phyloP scores from a whole-genome alignment of 92 coral and sea anemone species.

The Chrysogorgia sp. region DNA sequence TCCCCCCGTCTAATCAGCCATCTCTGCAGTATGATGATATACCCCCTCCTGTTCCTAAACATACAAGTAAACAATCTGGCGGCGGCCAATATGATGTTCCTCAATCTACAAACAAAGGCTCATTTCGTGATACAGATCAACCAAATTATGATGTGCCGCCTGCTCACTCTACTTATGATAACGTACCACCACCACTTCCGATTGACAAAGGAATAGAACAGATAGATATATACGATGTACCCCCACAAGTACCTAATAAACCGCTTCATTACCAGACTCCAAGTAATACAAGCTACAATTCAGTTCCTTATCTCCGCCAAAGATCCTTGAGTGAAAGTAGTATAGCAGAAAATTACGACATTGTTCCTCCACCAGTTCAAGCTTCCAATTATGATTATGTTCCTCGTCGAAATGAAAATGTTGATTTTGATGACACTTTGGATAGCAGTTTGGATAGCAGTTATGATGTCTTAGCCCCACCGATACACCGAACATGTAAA shows the following conservation, averaged over 20 bases:
- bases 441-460: no score
- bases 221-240: background rate
- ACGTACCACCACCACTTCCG: conserved; percentile 30
- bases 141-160: conserved; percentile 24
- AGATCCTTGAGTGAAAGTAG: background rate
- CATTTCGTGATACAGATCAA: background rate
- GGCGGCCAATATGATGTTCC: background rate
- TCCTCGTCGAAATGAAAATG: background rate
- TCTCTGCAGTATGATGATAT: background rate
- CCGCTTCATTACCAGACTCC: background rate
- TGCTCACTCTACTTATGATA: conserved; percentile 14
- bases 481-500: background rate
- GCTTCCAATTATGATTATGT: background rate
- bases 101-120: background rate
- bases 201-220: background rate
- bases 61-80: background rate
- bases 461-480: background rate
- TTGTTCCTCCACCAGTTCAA: background rate
- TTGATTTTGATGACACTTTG: no score
- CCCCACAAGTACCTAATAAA: background rate
- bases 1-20: background rate
- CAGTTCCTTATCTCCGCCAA: conserved; percentile 1
- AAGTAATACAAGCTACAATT: background rate
- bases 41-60: background rate
- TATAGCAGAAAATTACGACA: background rate